phyloP scores from a whole-genome alignment of 2,113 vertebrate species.

The Scophthalmus maximus region DNA sequence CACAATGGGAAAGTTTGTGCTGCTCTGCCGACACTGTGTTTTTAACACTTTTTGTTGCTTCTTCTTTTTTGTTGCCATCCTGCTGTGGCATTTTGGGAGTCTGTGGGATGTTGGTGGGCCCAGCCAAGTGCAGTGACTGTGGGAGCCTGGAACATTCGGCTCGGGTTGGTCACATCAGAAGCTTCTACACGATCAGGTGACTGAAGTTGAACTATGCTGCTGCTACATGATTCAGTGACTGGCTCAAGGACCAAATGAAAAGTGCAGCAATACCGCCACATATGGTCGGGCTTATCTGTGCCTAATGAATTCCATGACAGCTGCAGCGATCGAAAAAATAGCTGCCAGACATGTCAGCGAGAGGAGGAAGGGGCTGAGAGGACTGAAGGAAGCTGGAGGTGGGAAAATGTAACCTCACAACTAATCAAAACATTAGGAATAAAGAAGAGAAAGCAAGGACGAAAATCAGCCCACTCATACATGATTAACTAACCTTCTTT shows the following conservation, averaged over 20 bases:
- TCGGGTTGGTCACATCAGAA: conserved; percentile 8
- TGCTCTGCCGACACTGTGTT: conserved; percentile 48
- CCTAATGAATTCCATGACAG: conserved; percentile 54
- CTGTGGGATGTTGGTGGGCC: conserved; percentile 26
- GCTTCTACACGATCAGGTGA: not conserved
- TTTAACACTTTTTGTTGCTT: conserved; percentile 50
- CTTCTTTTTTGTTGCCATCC: conserved; percentile 26
- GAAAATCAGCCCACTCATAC: not conserved
- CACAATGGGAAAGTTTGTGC: conserved; percentile 63
- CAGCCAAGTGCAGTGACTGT: conserved; percentile 42
- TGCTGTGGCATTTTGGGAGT: conserved; percentile 61
- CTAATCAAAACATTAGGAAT: conserved; percentile 1
- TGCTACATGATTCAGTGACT: not conserved
- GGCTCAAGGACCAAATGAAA: not conserved
- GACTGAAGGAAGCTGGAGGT: not conserved
- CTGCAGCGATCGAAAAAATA: conserved; percentile 26
- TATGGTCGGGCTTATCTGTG: conserved; percentile 56
- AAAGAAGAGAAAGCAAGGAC: not conserved
- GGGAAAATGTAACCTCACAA: not conserved
- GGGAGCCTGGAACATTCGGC: conserved; percentile 38
- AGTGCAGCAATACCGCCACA: not conserved
- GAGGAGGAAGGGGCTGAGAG: conserved; percentile 2
- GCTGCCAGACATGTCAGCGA: conserved; percentile 5
- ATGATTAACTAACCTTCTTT: too few species aligned
- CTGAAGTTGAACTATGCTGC: not conserved